A percentile compares a stretch with the other conserved stretches of the same genome.
phyloP scores from a whole-genome alignment of 2,113 vertebrate genomes.

The Phoenicopterus ruber region DNA sequence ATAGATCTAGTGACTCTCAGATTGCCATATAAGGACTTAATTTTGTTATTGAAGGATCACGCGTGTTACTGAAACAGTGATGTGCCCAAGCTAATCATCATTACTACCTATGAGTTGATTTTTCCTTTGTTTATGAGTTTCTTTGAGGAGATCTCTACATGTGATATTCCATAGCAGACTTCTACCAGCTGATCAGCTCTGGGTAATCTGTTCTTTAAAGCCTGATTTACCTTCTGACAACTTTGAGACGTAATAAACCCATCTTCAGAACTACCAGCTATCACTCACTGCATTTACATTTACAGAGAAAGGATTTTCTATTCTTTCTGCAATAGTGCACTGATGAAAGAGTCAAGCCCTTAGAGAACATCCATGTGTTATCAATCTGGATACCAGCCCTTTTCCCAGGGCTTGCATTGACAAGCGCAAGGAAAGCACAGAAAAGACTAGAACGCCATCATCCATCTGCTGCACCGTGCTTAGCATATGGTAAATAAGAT shows the following conservation, averaged over 20 bases:
- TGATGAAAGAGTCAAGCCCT: conserved; percentile 17
- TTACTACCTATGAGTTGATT: background rate
- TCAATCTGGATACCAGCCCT: conserved; percentile 26
- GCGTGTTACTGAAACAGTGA: background rate
- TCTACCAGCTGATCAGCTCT: background rate
- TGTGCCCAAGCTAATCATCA: background rate
- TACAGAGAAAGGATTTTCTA: background rate
- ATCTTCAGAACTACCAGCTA: background rate
- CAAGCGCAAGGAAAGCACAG: conserved; percentile 42
- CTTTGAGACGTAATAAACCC: background rate
- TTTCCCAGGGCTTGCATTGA: conserved; percentile 10
- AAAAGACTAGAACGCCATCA: conserved; percentile 4
- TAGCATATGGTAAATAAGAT: conserved; percentile 39
- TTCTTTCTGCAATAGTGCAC: background rate
- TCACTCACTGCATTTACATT: background rate
- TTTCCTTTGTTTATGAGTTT: background rate
- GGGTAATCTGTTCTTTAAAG: background rate
- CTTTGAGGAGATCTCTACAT: background rate
- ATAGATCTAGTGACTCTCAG: background rate
- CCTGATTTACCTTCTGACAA: background rate
- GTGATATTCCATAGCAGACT: background rate
- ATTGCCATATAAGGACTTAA: background rate
- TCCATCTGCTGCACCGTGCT: conserved; percentile 10
- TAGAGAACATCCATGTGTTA: conserved; percentile 26
- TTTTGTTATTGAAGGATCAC: background rate